Percentiles rank a stretch among this genome's conserved stretches.
Conservation (phyloP, 2,113 vertebrate species). For the Protobothrops mucrosquamatus region DNA sequence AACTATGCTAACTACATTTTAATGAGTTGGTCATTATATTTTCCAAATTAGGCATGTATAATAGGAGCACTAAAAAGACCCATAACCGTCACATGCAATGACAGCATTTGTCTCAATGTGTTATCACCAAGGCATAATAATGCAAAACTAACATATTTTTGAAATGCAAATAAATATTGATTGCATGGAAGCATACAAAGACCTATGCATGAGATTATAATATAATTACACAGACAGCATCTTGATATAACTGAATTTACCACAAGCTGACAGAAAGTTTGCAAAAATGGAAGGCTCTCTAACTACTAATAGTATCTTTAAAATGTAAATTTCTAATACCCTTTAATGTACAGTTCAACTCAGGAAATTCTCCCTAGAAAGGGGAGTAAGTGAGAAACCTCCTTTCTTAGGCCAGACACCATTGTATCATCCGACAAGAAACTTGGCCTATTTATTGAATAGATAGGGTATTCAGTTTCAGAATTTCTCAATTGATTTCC, state of each 20-base stretch:
- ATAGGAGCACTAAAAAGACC: slow-evolving; percentile 56
- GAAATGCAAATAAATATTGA: background rate
- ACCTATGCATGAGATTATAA: background rate
- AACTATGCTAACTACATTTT: slow-evolving; percentile 41
- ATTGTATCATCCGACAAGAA: background rate
- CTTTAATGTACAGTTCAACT: background rate
- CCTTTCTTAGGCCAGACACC: background rate
- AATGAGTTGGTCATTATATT: slow-evolving; percentile 36
- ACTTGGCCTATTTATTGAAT: background rate
- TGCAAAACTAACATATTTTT: slow-evolving; percentile 2
- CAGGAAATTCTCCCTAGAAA: background rate
- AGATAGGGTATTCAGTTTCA: background rate
- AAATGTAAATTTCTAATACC: background rate
- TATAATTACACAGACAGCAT: background rate
- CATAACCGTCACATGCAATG: slow-evolving; percentile 18
- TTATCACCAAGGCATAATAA: slow-evolving; percentile 49
- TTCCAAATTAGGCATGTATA: slow-evolving; percentile 48
- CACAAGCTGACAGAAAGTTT: background rate
- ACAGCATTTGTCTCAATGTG: slow-evolving; percentile 38
- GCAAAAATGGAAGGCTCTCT: background rate
- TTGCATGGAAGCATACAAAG: background rate
- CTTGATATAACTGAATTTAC: background rate
- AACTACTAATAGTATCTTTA: background rate
- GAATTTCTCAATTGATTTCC: background rate
- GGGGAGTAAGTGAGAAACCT: background rate